Evolutionary conservation across 2,888 invertebrate species (phyloP).

Genomic region (Mythimna impura): DNA sequence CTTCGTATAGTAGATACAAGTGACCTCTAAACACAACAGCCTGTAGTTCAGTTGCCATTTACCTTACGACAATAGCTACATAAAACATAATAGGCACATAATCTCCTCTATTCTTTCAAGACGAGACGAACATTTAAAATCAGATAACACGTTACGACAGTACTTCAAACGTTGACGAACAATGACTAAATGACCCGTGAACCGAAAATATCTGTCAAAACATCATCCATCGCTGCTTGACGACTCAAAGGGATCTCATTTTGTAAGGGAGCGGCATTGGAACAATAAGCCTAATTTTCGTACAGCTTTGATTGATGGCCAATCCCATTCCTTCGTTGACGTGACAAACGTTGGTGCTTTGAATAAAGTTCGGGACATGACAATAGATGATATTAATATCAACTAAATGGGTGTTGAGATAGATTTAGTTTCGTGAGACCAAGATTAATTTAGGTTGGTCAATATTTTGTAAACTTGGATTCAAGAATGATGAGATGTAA

Average conservation of each 20-base stretch:
- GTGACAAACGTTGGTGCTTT: constrained; percentile 78
- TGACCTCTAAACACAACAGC: constrained; percentile 19
- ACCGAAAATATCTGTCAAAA: constrained; percentile 78
- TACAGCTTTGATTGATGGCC: constrained; percentile 86
- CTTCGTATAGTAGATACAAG: neutral
- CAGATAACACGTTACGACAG: constrained; percentile 62
- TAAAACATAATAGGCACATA: constrained; percentile 53
- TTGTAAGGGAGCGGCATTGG: constrained; percentile 81
- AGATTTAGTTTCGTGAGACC: constrained; percentile 55
- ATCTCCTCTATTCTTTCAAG: constrained; percentile 57
- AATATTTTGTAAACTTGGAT: constrained; percentile 61
- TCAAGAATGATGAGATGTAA: constrained; percentile 53
- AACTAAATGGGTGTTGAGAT: constrained; percentile 63
- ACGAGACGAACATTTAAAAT: constrained; percentile 51
- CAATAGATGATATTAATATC: constrained; percentile 75
- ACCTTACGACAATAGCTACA: constrained; percentile 43
- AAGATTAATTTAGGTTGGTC: constrained; percentile 61
- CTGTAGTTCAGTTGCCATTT: constrained; percentile 39
- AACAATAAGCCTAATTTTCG: constrained; percentile 87
- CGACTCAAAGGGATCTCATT: constrained; percentile 76
- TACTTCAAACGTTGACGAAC: constrained; percentile 62
- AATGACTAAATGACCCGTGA: constrained; percentile 70
- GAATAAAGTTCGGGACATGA: constrained; percentile 68
- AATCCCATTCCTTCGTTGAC: constrained; percentile 78
- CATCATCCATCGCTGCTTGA: constrained; percentile 67